Conservation (phyloP, 2,113 vertebrate genomes). For the Pituophis catenifer region DNA sequence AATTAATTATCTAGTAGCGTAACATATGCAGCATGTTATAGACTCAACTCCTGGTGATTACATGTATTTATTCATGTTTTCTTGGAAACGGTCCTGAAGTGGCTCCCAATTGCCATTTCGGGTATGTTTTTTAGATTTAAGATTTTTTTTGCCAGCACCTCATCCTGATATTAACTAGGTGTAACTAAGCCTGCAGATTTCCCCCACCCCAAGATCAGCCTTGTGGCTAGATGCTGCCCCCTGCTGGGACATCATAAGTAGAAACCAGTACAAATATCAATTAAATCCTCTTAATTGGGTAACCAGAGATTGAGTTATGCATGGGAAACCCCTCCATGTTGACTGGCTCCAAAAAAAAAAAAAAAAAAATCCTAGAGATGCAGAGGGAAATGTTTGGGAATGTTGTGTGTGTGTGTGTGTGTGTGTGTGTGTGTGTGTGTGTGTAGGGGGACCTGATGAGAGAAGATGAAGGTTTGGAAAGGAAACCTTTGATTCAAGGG, state of each 20-base stretch:
- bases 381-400: background rate
- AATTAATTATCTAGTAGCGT: background rate
- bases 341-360: background rate
- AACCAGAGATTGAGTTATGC: background rate
- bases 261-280: background rate
- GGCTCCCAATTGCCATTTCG: background rate
- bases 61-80: background rate
- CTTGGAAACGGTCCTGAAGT: background rate
- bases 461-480: background rate
- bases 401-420: too few species aligned
- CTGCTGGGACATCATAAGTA: background rate
- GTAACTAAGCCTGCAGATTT: background rate
- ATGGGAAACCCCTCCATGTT: background rate
- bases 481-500: background rate
- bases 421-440: too few species aligned
- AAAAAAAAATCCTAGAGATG: background rate
- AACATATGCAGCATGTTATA: background rate
- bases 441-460: background rate
- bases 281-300: background rate
- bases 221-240: background rate
- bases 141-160: background rate
- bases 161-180: background rate
- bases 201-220: background rate
- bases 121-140: background rate
- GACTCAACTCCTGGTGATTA: background rate